Base-by-base conservation (phyloP, 2,113 vertebrate genomes). In the Oreocharis arfaki region DNA sequence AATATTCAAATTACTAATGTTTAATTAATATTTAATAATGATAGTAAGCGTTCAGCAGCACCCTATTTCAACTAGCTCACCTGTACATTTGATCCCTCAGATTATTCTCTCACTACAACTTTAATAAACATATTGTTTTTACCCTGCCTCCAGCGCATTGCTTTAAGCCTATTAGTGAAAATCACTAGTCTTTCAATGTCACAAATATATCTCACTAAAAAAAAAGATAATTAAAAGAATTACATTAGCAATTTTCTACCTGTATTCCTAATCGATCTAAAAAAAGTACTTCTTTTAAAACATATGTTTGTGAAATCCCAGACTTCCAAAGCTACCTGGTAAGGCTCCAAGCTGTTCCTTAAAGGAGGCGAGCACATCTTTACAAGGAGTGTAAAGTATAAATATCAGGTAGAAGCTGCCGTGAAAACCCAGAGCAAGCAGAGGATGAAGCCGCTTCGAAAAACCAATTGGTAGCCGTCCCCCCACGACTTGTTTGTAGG, bases 221-320 rank as follows among this genome's bases (percentile, higher is more conserved):
- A 33, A 27, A 44, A 57, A 50, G 9, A 44, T 32, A 32, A 60
- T 24, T 30, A 78, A 11, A 8, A 69, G 0, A 74, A 26, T 6
- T 35, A 42, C 10, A 30, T n/a, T 17, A 52, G 12, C 33, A 30
- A 8, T 30, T 61, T 27, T 53, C 37, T 16, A 41, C 4, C 21
- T 2, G 7, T 2, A 50, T 11, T 46, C 27, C 24, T 44, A 33
- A 55, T 10, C 10, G 46, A 23, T 0, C 6, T 41, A 52, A 68
- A 47, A 3, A 50, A 42, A 16, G n/a, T 0, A 7, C 0, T 6
- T 46, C 11, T 18, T 8, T 6, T 1, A 23, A 57, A 23, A 32
- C 0, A 0, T 9, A 11, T 8, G 67, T 59, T 35, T 33, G 44
- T 16, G 42, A 32, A 92, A 68, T 16, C 7, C 16, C 21, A 65